Evolutionary conservation across 2,797 vertebrate species (phyloP).

Genomic region (Sparus aurata): DNA sequence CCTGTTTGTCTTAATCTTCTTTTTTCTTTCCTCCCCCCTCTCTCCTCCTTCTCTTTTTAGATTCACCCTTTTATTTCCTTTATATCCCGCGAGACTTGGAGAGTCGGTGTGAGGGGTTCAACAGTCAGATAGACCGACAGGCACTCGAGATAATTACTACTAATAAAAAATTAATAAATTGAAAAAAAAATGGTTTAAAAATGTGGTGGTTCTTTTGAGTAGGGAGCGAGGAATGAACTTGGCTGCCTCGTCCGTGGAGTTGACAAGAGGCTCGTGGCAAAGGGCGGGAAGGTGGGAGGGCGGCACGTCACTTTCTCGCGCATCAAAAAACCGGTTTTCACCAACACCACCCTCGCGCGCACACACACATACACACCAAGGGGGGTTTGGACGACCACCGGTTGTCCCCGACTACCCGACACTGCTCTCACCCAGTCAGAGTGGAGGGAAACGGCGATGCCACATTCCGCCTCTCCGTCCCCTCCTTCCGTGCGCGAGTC

Average conservation of each 20-base stretch:
- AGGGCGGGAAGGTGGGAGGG: conserved; percentile 70
- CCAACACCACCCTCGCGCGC: conserved; percentile 39
- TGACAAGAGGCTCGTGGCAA: conserved; percentile 66
- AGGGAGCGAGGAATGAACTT: conserved; percentile 19
- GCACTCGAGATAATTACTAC: conserved; percentile 1
- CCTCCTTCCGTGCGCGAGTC: conserved; percentile 19
- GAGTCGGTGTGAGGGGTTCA: conserved; percentile 39
- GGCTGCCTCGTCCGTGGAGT: conserved; percentile 48
- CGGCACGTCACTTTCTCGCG: conserved; percentile 75
- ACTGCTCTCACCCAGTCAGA: conserved; percentile 55
- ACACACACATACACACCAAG: conserved; percentile 14
- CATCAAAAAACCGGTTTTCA: conserved; percentile 71
- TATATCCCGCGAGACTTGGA: conserved; percentile 75
- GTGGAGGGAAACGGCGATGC: conserved; percentile 35
- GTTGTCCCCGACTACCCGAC: conserved; percentile 61
- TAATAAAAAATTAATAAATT: background rate
- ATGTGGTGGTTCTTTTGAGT: conserved; percentile 11
- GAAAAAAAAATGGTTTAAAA: background rate
- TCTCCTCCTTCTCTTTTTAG: conserved; percentile 24
- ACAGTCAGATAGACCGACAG: conserved; percentile 18
- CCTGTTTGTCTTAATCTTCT: conserved; percentile 62
- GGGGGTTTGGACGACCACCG: conserved; percentile 64
- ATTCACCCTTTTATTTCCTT: conserved; percentile 59
- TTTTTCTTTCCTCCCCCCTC: background rate
- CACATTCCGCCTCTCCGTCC: conserved; percentile 52